These are phyloP conservation scores for Falco novaeseelandiae DNA, from an alignment of 2,797 vertebrate genomes.

Conservation along the genomic window DNA sequence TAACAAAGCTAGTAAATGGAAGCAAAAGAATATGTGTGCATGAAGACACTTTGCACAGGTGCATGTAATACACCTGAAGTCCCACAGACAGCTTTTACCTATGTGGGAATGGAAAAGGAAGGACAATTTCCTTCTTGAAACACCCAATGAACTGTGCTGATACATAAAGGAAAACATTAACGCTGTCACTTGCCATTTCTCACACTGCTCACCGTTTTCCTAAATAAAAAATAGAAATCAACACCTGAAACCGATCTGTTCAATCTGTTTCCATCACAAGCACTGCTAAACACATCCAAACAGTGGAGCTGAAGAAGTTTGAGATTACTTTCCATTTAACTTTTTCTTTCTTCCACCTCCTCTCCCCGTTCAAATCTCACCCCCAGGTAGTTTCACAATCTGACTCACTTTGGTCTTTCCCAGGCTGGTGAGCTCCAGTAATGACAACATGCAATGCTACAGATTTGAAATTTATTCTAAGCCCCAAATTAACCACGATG, in stretches of 20 bases:
- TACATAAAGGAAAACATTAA: background rate
- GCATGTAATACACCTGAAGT: background rate
- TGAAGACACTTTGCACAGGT: background rate
- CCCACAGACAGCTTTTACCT: background rate
- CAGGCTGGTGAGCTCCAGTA: background rate
- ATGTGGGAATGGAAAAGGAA: background rate
- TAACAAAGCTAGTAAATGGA: background rate
- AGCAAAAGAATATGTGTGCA: background rate
- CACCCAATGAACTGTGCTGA: background rate
- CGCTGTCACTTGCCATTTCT: background rate
- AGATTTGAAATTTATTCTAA: background rate
- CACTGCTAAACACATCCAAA: background rate
- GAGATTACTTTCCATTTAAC: background rate
- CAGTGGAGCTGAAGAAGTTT: background rate
- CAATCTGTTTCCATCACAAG: conserved; percentile 13
- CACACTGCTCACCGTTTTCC: background rate
- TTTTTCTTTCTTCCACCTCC: background rate
- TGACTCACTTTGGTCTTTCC: conserved; percentile 12
- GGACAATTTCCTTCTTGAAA: background rate
- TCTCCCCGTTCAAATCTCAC: background rate
- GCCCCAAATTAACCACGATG: background rate
- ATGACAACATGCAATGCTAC: background rate
- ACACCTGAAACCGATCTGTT: background rate
- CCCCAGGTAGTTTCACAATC: background rate
- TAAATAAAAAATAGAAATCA: conserved; percentile 21